Evolutionary conservation across 2,113 vertebrate genomes (phyloP), one percentile per base, ranked within the genome.

Genomic region (Misgurnus mizolepis): DNA sequence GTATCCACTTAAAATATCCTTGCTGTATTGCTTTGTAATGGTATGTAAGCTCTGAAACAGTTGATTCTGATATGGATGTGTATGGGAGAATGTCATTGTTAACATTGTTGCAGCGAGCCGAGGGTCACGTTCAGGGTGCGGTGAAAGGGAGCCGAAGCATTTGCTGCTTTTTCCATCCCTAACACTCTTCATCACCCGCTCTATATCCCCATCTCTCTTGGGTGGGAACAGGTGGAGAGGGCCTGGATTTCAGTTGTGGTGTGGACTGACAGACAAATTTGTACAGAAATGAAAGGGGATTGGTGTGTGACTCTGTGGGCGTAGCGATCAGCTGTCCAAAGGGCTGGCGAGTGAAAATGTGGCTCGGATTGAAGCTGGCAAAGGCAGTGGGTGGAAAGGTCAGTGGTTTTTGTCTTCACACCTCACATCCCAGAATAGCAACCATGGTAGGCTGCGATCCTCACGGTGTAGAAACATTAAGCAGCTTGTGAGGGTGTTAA

Each of bases 191-290:
- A 47, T 73, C 69, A 22, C 69, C 66, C 78, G 6, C 6, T 65
- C 27, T 64, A 34, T 27, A 81, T 56, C 66, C 60, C 40, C 56
- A n/a, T 72, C 50, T 2, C 34, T 82, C 60, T 65, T 60, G 49
- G 67, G 41, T 27, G 62, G 65, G 67, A 87, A 89, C 88, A 87
- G 87, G 82, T 87, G 91, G 76, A 73, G 22, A 18, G 56, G 80
- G 84, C 87, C 83, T 85, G 83, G 85, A 82, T 83, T 78, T 56
- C 80, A 76, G 89, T 90, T 90, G 79, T 83, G 0, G n/a, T 82
- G 88, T 89, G 76, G 86, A 91, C 76, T 27, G 64, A 49, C 43
- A 68, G 71, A 73, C 71, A 67, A 72, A 73, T 81, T 82, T 79
- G 75, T 69, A 60, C 65, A 58, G 53, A 81, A 77, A 67, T 79